phyloP scores from a whole-genome alignment of 1,140 invertebrate species.

The Asobara japonica region DNA sequence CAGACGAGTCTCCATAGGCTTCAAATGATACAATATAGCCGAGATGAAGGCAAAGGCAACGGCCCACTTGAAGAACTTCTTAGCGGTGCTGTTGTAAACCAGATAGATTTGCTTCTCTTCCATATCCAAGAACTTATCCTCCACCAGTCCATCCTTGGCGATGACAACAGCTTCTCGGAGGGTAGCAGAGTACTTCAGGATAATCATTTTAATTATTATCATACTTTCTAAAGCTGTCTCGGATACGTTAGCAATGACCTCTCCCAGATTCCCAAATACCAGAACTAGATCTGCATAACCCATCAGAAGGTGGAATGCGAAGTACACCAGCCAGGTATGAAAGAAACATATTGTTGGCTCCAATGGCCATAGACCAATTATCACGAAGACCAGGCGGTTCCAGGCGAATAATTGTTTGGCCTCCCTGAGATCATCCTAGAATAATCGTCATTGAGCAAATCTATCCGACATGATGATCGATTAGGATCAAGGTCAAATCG shows the following conservation, averaged over 20 bases:
- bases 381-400: slow-evolving; percentile 13
- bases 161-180: background rate
- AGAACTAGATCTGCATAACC: slow-evolving; percentile 20
- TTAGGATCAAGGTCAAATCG: too few relatives aligned
- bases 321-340: slow-evolving; percentile 9
- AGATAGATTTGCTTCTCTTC: slow-evolving; percentile 29
- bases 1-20: slow-evolving; percentile 12
- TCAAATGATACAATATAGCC: slow-evolving; percentile 9
- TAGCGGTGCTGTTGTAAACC: slow-evolving; percentile 30
- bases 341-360: slow-evolving; percentile 19
- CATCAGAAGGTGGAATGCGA: slow-evolving; percentile 7
- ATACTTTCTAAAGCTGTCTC: slow-evolving; percentile 23
- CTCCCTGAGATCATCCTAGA: slow-evolving; percentile 2
- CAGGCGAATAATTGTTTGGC: slow-evolving; percentile 19
- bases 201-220: slow-evolving; percentile 31
- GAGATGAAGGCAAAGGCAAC: background rate
- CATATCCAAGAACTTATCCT: background rate
- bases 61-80: slow-evolving; percentile 11
- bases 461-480: background rate
- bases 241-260: slow-evolving; percentile 23
- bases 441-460: background rate
- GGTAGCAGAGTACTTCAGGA: slow-evolving; percentile 10
- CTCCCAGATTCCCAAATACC: slow-evolving; percentile 20
- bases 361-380: slow-evolving; percentile 29
- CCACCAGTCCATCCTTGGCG: background rate